A percentile compares a stretch with the other conserved stretches of the same genome.
Evolutionary conservation across 2,888 invertebrate species (phyloP).

Genomic region (Papilio elwesi): DNA sequence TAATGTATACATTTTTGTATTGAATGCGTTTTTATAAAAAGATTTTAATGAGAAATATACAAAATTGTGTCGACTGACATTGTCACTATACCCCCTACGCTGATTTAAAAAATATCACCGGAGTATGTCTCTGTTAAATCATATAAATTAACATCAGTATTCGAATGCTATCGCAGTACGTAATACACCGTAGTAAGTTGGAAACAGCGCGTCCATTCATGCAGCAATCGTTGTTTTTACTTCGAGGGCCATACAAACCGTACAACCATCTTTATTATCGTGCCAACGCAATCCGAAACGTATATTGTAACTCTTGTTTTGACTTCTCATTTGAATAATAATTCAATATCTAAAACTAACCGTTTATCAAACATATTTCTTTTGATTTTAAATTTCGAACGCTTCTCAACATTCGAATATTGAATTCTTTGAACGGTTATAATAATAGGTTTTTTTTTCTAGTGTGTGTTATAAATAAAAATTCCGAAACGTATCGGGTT

Average conservation of each 20-base stretch:
- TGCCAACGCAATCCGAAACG: slow-evolving; percentile 44
- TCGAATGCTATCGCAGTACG: slow-evolving; percentile 51
- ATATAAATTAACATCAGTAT: neutral
- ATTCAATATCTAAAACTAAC: slow-evolving; percentile 33
- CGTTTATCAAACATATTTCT: slow-evolving; percentile 20
- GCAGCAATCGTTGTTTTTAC: slow-evolving; percentile 74
- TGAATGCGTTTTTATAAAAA: no score
- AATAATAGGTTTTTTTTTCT: slow-evolving; percentile 3
- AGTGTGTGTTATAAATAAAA: slow-evolving; percentile 9
- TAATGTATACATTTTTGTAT: neutral
- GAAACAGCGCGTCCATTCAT: slow-evolving; percentile 76
- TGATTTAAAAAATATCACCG: neutral
- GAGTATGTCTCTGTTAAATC: neutral
- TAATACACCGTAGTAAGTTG: slow-evolving; percentile 58
- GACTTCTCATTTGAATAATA: slow-evolving; percentile 39
- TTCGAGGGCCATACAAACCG: slow-evolving; percentile 62
- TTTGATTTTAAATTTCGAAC: slow-evolving; percentile 32
- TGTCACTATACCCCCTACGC: no score
- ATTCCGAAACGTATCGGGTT: slow-evolving; percentile 21
- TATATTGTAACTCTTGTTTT: slow-evolving; percentile 44
- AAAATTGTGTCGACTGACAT: no score
- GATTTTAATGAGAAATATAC: no score
- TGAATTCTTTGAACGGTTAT: slow-evolving; percentile 15
- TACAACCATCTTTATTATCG: slow-evolving; percentile 52
- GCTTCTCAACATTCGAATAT: slow-evolving; percentile 4